These are phyloP conservation scores for Protonemura montana DNA, from an alignment of 2,888 invertebrate species.

Conservation along the genomic window DNA sequence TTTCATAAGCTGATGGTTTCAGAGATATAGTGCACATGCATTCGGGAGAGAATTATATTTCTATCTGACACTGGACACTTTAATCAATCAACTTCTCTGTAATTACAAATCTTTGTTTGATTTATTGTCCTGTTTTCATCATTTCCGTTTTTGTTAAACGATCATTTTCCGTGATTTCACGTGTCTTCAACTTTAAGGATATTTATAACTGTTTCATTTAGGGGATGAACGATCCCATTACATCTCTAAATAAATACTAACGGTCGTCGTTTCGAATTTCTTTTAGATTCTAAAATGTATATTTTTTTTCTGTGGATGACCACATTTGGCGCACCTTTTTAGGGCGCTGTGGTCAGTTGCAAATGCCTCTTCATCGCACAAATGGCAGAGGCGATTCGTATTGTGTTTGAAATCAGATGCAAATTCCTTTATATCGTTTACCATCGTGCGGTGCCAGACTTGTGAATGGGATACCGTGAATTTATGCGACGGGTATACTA, in stretches of 20 bases:
- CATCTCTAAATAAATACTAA: not conserved
- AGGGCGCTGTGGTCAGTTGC: conserved; percentile 19
- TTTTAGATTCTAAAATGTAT: not conserved
- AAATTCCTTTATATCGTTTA: conserved; percentile 14
- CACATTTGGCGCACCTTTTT: not conserved
- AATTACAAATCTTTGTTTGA: not conserved
- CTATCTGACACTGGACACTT: not conserved
- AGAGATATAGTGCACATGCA: not conserved
- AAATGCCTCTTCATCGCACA: conserved; percentile 1
- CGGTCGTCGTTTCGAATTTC: not conserved
- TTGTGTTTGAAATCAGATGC: conserved; percentile 34
- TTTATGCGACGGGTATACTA: conserved; percentile 20
- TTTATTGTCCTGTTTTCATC: not conserved
- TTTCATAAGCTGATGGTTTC: conserved; percentile 39
- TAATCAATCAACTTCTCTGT: not conserved
- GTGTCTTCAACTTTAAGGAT: not conserved
- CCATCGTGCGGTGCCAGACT: not conserved
- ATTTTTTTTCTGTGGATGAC: not conserved
- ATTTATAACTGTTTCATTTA: not conserved
- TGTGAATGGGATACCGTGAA: conserved; percentile 22
- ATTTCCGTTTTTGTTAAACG: not conserved
- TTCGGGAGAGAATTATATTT: not conserved
- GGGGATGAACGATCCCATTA: not conserved
- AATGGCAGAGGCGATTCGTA: conserved; percentile 28
- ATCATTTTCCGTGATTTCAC: not conserved